Evolutionary conservation across 2,888 invertebrate species (phyloP), one percentile per base, ranked within the genome.

Genomic region (Hyposoter dolosus): DNA sequence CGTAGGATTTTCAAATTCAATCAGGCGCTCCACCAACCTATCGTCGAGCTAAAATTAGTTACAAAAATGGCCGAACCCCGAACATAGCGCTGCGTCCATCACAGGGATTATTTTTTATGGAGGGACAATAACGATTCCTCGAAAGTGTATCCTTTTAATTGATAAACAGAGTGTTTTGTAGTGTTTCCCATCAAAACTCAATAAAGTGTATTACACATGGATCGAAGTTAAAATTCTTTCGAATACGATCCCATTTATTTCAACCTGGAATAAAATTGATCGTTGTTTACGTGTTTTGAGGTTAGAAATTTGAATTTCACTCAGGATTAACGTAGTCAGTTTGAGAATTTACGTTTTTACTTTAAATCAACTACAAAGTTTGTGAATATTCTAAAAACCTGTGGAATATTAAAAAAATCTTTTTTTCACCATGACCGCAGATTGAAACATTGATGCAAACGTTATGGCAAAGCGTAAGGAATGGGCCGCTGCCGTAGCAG

Each of bases 271-370:
- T 43, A n/a, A 28, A 75, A 15, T 75, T 63, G 15, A 17, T 40
- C 12, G 28, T 74, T 40, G 0, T 28, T 28, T 43, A n/a, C 19
- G 28, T n/a, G 17, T 32, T 23, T 45, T 72, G 81, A 82, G 85
- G 85, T 85, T 85, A 85, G 50, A 76, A 85, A 85, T 85, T 85
- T 76, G 79, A 82, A 85, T 82, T 79, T 66, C 17, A 23, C 56
- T n/a, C 43, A 17, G 40, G 23, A 28, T 56, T 40, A 35, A 12
- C 10, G 32, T 32, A 72, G 19, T 72, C n/a, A 40, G 40, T 28
- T 28, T 60, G 4, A 66, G n/a, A 40, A 72, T 72, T 35, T 6
- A 35, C 19, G n/a, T n/a, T 53, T 32, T 40, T 7, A 12, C 35
- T 0, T 9, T 9, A 35, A 35, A 71, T 9, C 9, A 35, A 45